These are phyloP conservation scores for Hippocampus zosterae DNA, from an alignment of 2,113 vertebrate genomes.

Conservation along the genomic window DNA sequence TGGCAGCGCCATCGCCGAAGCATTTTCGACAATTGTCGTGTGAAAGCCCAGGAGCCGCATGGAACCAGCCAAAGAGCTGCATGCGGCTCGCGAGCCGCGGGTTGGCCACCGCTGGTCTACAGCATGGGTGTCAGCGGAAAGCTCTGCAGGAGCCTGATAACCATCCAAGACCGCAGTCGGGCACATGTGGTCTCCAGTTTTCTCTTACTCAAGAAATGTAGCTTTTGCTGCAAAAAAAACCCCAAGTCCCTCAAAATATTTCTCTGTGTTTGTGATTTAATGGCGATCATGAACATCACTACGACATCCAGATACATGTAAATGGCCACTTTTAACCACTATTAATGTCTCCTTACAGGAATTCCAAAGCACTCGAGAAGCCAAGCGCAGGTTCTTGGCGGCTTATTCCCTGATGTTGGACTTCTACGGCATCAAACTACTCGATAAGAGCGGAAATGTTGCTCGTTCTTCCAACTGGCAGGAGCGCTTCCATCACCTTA, in stretches of 20 bases:
- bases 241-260: background rate
- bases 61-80: too few relatives aligned
- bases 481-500: constrained; percentile 94
- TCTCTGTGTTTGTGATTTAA: background rate
- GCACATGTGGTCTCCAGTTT: too few relatives aligned
- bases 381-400: constrained; percentile 86
- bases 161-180: too few relatives aligned
- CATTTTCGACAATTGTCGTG: too few relatives aligned
- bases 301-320: too few relatives aligned
- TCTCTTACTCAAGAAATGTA: too few relatives aligned
- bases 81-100: too few relatives aligned
- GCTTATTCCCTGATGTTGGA: constrained; percentile 97
- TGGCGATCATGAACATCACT: background rate
- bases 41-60: too few relatives aligned
- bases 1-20: too few relatives aligned
- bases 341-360: constrained; percentile 71
- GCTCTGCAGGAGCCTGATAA: too few relatives aligned
- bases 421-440: constrained; percentile 93
- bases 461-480: constrained; percentile 88
- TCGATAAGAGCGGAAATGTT: constrained; percentile 91
- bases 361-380: constrained; percentile 96
- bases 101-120: too few relatives aligned
- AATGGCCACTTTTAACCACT: constrained; percentile 4
- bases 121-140: too few relatives aligned
- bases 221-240: background rate